Evolutionary conservation across 2,888 invertebrate species (phyloP).

Genomic region (Pseudeuparius sepicola): DNA sequence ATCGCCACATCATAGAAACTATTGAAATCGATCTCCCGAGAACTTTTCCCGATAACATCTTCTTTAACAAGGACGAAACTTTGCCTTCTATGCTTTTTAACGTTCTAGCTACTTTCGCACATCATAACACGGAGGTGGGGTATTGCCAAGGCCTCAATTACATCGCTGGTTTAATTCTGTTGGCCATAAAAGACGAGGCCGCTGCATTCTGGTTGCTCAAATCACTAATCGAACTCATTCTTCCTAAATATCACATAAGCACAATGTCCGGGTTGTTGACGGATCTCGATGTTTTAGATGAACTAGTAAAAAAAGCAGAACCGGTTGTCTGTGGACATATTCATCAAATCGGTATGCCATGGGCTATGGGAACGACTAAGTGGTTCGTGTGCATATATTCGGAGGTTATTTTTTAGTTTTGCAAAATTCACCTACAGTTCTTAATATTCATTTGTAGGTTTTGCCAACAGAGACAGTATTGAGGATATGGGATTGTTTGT

Average conservation of each 20-base stretch:
- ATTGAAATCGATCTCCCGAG: constrained; percentile 85
- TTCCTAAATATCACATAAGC: constrained; percentile 80
- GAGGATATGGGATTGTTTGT: constrained; percentile 92
- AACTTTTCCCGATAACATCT: constrained; percentile 93
- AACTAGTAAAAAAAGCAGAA: constrained; percentile 71
- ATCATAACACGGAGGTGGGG: constrained; percentile 75
- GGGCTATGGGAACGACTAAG: constrained; percentile 86
- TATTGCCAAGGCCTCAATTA: constrained; percentile 96
- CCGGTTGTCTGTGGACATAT: constrained; percentile 70
- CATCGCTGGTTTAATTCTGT: constrained; percentile 69
- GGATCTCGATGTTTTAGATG: constrained; percentile 83
- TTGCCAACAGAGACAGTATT: constrained; percentile 89
- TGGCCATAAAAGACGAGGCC: constrained; percentile 84
- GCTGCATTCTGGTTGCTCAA: constrained; percentile 88
- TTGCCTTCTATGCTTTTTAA: constrained; percentile 71
- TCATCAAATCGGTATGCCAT: constrained; percentile 70
- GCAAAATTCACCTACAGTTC: no score
- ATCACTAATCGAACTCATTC: constrained; percentile 73
- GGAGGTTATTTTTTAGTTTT: no score
- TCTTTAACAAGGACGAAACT: constrained; percentile 67
- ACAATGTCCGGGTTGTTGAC: constrained; percentile 84
- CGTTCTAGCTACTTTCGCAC: constrained; percentile 80
- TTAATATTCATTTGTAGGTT: no score
- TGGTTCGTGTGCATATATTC: constrained; percentile 94
- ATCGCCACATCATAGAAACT: constrained; percentile 63